Base-by-base conservation (phyloP, 2,888 invertebrate genomes). In the Spodoptera picta region DNA sequence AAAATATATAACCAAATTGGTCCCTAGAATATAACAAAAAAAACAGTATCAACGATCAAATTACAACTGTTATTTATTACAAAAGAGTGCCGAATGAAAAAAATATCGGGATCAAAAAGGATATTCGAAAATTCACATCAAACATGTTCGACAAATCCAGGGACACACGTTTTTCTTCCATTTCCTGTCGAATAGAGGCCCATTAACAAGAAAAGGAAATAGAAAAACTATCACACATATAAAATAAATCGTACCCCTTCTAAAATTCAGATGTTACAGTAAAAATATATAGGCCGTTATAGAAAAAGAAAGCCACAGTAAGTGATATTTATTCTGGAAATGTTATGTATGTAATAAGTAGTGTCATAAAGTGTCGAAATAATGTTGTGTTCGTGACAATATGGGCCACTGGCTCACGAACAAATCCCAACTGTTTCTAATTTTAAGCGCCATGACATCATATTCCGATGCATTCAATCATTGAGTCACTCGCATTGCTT, bases 331-430 rank as follows among this genome's bases (percentile, higher is more conserved):
- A 76, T 77, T 73, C 65, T 36, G 51, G 12, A 9, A 14, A 56
- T 65, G 57, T 52, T 49, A 48, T 55, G 55, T 66, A 62, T 71
- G 69, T 64, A 51, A n/a, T 65, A 52, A 58, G 55, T 51, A 44
- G 63, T 62, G 56, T 78, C 84, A 75, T 87, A 83, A 85, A 85
- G 62, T 47, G 68, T 60, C 53, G 60, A 78, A 79, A 79, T 78
- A 78, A 88, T 84, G 81, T 71, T 67, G 69, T 67, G 80, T 80
- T 72, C 81, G 85, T 84, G 87, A 87, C 87, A 87, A 82, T 85
- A 84, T 83, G 79, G 81, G 81, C 64, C 79, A 79, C 71, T 78
- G 68, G 73, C 74, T 73, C 73, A 72, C 69, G 72, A 72, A 62
- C 63, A 68, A 60, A 65, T 61, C 53, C 67, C 52, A 49, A 60